phyloP scores from a whole-genome alignment of 2,113 vertebrate genomes.

The Brienomyrus longianalis region DNA sequence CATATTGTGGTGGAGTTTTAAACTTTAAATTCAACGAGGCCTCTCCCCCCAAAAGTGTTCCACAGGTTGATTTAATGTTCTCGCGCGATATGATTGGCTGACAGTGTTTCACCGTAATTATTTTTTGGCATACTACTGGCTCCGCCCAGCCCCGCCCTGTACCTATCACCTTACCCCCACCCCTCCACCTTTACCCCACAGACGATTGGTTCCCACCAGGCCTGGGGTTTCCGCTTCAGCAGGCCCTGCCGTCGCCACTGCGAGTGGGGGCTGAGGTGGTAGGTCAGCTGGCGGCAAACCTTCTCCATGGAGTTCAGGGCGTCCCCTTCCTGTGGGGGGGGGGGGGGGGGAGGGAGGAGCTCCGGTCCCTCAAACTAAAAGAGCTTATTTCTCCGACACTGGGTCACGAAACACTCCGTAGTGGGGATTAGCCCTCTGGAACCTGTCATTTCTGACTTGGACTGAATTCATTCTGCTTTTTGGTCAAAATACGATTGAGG shows the following conservation, averaged over 20 bases:
- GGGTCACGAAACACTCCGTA: background rate
- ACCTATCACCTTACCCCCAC: background rate
- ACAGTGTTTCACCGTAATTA: no score
- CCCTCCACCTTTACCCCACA: background rate
- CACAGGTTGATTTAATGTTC: no score
- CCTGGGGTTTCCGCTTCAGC: conserved; percentile 68
- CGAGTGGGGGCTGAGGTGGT: conserved; percentile 75
- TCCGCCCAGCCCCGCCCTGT: background rate
- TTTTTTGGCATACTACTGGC: background rate
- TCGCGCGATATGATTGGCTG: background rate
- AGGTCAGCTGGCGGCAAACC: conserved; percentile 72
- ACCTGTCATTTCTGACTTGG: background rate
- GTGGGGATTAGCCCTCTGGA: background rate
- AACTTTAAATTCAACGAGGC: background rate
- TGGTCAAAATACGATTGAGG: background rate
- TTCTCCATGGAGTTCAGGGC: conserved; percentile 68
- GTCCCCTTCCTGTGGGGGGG: conserved; percentile 59
- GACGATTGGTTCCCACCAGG: conserved; percentile 58
- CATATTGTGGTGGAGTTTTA: background rate
- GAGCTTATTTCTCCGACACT: background rate
- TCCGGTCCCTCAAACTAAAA: background rate
- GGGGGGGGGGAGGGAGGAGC: background rate
- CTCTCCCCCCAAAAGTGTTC: background rate
- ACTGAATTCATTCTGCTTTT: background rate
- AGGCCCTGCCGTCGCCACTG: conserved; percentile 68